A percentile compares a stretch with the other conserved stretches of the same genome.
These are phyloP conservation scores for Prenolepis imparis DNA, from an alignment of 2,888 invertebrate genomes.

Conservation along the genomic window DNA sequence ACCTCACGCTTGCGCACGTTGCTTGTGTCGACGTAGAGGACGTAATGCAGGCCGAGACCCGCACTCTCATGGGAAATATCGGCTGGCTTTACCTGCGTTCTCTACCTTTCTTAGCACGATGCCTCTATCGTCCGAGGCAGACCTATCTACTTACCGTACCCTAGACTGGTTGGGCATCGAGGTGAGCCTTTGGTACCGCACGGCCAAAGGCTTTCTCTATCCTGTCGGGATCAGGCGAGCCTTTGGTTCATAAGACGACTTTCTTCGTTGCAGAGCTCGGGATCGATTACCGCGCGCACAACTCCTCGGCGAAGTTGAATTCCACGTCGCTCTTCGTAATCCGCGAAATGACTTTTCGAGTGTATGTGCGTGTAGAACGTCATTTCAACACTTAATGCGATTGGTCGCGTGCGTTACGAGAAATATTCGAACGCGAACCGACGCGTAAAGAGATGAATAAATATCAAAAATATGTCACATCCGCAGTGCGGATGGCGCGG, in stretches of 20 bases:
- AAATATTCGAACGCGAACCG: neutral
- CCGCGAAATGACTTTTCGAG: constrained; percentile 18
- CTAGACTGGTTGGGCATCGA: constrained; percentile 27
- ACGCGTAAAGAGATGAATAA: constrained; percentile 6
- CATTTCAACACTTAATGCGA: constrained; percentile 1
- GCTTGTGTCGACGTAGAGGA: constrained; percentile 56
- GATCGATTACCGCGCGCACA: constrained; percentile 49
- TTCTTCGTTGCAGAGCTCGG: constrained; percentile 61
- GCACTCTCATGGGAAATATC: constrained; percentile 72
- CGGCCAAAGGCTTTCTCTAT: constrained; percentile 48
- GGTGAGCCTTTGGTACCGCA: constrained; percentile 38
- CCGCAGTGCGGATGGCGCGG: constrained; percentile 7
- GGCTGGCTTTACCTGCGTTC: constrained; percentile 68
- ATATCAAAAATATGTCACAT: constrained; percentile 28
- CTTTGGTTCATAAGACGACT: constrained; percentile 63
- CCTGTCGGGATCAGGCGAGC: constrained; percentile 41
- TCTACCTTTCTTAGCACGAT: constrained; percentile 51
- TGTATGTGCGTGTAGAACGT: neutral
- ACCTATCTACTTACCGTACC: constrained; percentile 12
- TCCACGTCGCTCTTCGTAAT: constrained; percentile 11
- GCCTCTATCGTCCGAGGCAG: constrained; percentile 63
- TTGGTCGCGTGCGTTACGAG: neutral
- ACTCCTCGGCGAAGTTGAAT: constrained; percentile 33
- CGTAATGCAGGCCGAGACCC: constrained; percentile 64
- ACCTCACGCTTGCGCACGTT: constrained; percentile 51